Evolutionary conservation across 2,888 invertebrate genomes (phyloP), one percentile per base, ranked within the genome.

Genomic region (Diaprepes abbreviatus): DNA sequence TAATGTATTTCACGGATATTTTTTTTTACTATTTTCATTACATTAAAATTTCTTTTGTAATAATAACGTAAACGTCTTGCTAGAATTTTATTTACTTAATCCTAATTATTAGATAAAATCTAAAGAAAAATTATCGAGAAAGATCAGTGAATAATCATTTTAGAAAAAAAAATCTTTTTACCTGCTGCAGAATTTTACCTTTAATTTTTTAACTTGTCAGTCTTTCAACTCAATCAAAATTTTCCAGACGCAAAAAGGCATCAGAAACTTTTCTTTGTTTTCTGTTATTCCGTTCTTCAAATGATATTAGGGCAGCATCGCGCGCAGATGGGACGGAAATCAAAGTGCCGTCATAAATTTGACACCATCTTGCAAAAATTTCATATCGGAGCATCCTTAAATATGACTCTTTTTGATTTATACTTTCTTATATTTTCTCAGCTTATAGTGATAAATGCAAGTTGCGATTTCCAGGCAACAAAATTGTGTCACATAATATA

Each of bases 361-460:
- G 77, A 79, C 79, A 77, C 77, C 80, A 80, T 78, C 79, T 80
- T 79, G 79, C 78, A 78, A 77, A 76, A 80, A 79, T 80, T 80
- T 79, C 78, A 79, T 80, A 81, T 80, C 76, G 76, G 78, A 73
- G 75, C 76, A 74, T 74, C 73, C 74, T 71, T 75, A 78, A 77
- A 76, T 77, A 74, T 78, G 74, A 73, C 72, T 74, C 69, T 76
- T 74, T 72, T 74, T 78, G 78, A 78, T 78, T 78, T 77, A 75
- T 74, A 74, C 65, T 72, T 73, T 74, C 74, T 68, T 74, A 74
- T 71, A 74, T 73, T 62, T 73, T 54, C 24, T 60, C 48, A 60
- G 66, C 55, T 66, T 63, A 68, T 54, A 52, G 67, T 67, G 70
- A 73, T 73, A 70, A 72, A 72, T 70, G 67, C 71, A 73, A 62